A percentile compares a stretch with the other conserved stretches of the same genome.
Conservation (phyloP, 2,113 vertebrate species). For the Ceyx melanurus region DNA sequence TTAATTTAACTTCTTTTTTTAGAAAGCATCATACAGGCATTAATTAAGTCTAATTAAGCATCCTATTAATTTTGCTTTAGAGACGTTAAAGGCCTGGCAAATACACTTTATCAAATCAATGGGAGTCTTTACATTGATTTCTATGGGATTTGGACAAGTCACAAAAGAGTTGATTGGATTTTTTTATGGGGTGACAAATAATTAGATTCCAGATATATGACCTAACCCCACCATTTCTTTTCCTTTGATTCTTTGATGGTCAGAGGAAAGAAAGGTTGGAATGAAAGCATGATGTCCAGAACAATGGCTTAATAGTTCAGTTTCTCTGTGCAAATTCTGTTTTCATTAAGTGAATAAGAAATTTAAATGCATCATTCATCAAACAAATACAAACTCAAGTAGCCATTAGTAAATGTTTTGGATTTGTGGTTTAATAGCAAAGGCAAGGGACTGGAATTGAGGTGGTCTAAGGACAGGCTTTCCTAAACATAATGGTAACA, state of each 20-base stretch:
- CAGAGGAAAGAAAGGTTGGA: not conserved
- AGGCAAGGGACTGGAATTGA: not conserved
- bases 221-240: not conserved
- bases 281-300: not conserved
- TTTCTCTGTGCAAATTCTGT: not conserved
- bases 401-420: not conserved
- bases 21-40: not conserved
- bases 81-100: not conserved
- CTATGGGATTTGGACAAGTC: not conserved
- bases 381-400: not conserved
- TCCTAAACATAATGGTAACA: not conserved
- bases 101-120: not conserved
- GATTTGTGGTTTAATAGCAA: not conserved
- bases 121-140: conserved; percentile 2
- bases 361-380: not conserved
- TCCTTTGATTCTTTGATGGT: not conserved
- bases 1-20: not conserved
- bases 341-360: not conserved
- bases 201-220: not conserved
- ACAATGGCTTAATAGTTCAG: not conserved
- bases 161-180: not conserved
- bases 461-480: not conserved
- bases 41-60: conserved; percentile 39
- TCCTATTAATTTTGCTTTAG: conserved; percentile 10
- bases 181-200: not conserved